A percentile compares a stretch with the other conserved stretches of the same genome.
Evolutionary conservation across 2,113 vertebrate genomes (phyloP).

Genomic region (Mixornis gularis): DNA sequence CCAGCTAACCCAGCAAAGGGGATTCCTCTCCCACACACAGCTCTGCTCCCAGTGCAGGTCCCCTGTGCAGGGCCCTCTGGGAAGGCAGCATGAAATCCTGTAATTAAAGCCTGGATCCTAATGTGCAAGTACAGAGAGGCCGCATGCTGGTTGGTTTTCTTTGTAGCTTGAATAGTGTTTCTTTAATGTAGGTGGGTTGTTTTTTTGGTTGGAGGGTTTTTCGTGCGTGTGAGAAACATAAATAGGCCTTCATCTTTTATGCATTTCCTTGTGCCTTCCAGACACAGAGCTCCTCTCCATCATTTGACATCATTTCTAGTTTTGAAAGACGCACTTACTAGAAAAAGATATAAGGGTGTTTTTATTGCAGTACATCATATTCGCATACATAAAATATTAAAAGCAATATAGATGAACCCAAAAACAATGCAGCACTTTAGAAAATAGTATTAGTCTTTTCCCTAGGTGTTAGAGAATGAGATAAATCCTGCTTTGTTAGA

Average conservation of each 20-base stretch:
- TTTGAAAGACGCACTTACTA: constrained; percentile 1
- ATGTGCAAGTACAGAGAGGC: not conserved
- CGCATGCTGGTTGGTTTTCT: not conserved
- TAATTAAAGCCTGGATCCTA: constrained; percentile 16
- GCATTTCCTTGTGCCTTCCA: constrained; percentile 44
- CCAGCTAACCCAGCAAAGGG: not conserved
- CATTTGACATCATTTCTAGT: not conserved
- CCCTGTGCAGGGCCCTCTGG: not conserved
- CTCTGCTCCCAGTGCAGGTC: not conserved
- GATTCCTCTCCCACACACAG: not conserved
- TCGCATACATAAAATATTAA: constrained; percentile 50
- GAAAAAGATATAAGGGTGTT: constrained; percentile 25
- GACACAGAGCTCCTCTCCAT: constrained; percentile 6
- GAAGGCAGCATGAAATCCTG: not conserved
- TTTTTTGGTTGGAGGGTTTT: not conserved
- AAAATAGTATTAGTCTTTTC: constrained; percentile 3
- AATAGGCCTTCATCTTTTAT: constrained; percentile 58
- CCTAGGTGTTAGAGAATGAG: not conserved
- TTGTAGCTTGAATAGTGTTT: constrained; percentile 1
- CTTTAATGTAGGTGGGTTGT: constrained; percentile 28
- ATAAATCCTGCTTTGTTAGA: not conserved
- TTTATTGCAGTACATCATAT: constrained; percentile 5
- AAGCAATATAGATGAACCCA: not conserved
- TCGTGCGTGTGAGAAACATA: not conserved
- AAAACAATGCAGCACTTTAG: constrained; percentile 1